Base-by-base conservation (phyloP, 1,140 invertebrate genomes). In the Lineus longissimus region DNA sequence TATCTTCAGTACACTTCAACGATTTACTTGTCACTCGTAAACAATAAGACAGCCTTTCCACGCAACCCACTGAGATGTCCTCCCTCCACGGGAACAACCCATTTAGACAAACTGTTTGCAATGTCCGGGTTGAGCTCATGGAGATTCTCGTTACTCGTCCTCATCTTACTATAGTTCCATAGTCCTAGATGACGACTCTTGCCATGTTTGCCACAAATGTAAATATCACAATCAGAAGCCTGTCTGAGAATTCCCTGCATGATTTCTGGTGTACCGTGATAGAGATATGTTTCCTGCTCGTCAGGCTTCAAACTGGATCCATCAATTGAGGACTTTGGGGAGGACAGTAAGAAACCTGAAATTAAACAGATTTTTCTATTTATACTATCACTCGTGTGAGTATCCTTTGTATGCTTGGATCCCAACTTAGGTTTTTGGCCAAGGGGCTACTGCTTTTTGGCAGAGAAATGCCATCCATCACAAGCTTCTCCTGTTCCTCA, bases 131-230 rank as follows among this genome's bases (percentile, higher is more conserved):
- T 23, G n/a, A 51, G 19, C 25, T 51, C 6, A 19, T 23, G 9
- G 9, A 51, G 25, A n/a, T 51, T 51, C n/a, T 51, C 25, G n/a
- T 51, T 51, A n/a, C 47, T 51, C n/a, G 6, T 27, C 25, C 19
- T 6, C 25, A 51, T 19, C n/a, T 51, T 9, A 23, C n/a, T n/a
- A 51, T 51, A 51, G 4, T 51, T 51, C 47, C 47, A 51, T 27
- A 51, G n/a, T 23, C 4, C 47, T 7, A 51, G 47, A 51, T 51
- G 25, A 4, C 25, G n/a, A 51, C 47, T 51, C 25, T 51, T 51
- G 4, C 47, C 47, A n/a, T 51, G 47, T 51, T 51, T 51, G n/a
- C 19, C 47, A 51, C 25, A 51, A 51, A 51, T 27, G n/a, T 51
- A 51, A 9, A 51, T n/a, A 51, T 51, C 47, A 51, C 6, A 7